Conservation (phyloP, 2,797 vertebrate genomes). For the Gadopsis bispinosus region DNA sequence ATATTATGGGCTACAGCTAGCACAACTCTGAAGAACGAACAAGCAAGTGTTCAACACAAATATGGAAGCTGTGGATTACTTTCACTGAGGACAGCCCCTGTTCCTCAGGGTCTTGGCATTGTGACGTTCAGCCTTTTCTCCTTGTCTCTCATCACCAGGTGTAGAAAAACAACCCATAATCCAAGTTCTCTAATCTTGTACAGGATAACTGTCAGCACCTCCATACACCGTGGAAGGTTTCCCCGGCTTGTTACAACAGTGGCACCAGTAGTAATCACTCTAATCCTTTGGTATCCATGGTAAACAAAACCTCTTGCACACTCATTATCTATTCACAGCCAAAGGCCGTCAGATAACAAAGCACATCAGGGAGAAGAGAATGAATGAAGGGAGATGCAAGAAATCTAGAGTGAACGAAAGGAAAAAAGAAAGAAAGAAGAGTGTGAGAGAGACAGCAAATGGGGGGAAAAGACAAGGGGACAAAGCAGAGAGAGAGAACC, state of each 20-base stretch:
- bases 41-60: constrained; percentile 25
- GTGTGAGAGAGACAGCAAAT: constrained; percentile 47
- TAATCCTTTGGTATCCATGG: constrained; percentile 75
- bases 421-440: constrained; percentile 40
- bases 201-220: constrained; percentile 77
- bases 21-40: constrained; percentile 33
- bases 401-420: constrained; percentile 12
- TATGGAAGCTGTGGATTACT: constrained; percentile 26
- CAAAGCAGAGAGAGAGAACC: constrained; percentile 53
- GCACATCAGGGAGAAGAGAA: constrained; percentile 51
- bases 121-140: constrained; percentile 48
- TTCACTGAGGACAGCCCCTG: constrained; percentile 25
- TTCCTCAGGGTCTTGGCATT: constrained; percentile 38
- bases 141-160: constrained; percentile 75
- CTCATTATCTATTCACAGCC: constrained; percentile 79
- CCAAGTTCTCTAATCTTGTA: constrained; percentile 71
- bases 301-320: constrained; percentile 73
- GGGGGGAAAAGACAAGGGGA: constrained; percentile 32
- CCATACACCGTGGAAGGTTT: constrained; percentile 63
- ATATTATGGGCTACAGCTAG: constrained; percentile 35
- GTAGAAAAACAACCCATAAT: constrained; percentile 72
- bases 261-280: constrained; percentile 78
- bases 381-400: constrained; percentile 47
- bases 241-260: constrained; percentile 66
- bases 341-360: constrained; percentile 71